Conservation (phyloP, 2,113 vertebrate species). For the Phaethornis superciliosus region DNA sequence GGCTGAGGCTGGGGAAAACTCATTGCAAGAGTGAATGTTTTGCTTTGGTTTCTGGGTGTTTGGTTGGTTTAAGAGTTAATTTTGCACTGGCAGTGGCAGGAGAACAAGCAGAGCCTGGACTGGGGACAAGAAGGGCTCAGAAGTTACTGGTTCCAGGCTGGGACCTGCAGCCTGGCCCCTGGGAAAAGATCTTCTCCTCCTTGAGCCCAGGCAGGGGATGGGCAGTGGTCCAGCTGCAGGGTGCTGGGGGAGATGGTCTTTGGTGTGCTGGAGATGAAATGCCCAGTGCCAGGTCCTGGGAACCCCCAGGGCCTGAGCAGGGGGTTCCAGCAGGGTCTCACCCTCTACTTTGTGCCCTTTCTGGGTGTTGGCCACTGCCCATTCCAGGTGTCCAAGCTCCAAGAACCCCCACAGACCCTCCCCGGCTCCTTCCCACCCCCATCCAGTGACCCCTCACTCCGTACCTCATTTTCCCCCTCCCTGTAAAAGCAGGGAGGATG, state of each 20-base stretch:
- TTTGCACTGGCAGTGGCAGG: background rate
- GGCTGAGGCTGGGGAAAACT: background rate
- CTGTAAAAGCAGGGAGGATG: background rate
- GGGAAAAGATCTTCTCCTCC: background rate
- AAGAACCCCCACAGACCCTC: background rate
- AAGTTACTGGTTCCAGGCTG: accelerated
- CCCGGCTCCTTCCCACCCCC: background rate
- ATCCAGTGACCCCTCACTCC: background rate
- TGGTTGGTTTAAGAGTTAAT: background rate
- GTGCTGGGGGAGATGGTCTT: background rate
- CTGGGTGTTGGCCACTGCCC: accelerated
- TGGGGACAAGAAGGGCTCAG: background rate
- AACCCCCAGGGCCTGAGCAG: background rate
- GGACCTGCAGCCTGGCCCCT: background rate
- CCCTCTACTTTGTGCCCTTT: background rate
- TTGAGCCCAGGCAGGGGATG: accelerated
- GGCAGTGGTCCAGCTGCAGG: background rate
- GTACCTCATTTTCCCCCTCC: background rate
- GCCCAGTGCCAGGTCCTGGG: accelerated
- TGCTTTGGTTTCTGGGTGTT: background rate
- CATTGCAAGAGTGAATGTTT: background rate
- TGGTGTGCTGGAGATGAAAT: background rate
- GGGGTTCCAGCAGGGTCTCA: background rate
- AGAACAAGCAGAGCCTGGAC: background rate
- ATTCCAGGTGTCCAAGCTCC: accelerated